Percentiles rank a stretch among this genome's conserved stretches.
phyloP scores from a whole-genome alignment of 2,888 invertebrate genomes.

The Drosophila meridiana region DNA sequence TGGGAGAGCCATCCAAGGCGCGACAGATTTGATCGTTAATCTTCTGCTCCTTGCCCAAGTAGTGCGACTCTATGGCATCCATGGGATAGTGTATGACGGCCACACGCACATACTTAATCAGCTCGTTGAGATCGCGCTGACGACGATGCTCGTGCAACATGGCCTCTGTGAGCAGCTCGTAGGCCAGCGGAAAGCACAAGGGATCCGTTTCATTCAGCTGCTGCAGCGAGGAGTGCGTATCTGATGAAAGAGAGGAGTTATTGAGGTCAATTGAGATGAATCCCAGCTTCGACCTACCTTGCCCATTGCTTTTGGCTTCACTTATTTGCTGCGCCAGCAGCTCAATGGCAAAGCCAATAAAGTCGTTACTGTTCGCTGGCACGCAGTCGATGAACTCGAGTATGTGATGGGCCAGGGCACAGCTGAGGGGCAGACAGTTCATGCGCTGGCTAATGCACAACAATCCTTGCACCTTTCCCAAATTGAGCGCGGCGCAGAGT shows the following conservation, averaged over 20 bases:
- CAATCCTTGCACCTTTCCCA: slow-evolving; percentile 76
- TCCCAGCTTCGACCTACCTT: slow-evolving; percentile 32
- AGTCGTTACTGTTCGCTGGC: slow-evolving; percentile 69
- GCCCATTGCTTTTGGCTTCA: slow-evolving; percentile 50
- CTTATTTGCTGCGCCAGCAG: slow-evolving; percentile 82
- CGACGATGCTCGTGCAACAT: slow-evolving; percentile 60
- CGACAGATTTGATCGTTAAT: slow-evolving; percentile 79
- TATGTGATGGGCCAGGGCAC: slow-evolving; percentile 79
- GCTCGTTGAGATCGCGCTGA: slow-evolving; percentile 76
- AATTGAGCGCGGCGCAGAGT: slow-evolving; percentile 69
- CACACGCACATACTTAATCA: slow-evolving; percentile 81
- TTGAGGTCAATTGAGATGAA: neutral
- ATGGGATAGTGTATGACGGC: slow-evolving; percentile 73
- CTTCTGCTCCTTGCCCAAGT: slow-evolving; percentile 57
- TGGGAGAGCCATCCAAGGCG: slow-evolving; percentile 63
- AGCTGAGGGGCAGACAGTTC: slow-evolving; percentile 80
- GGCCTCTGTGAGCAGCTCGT: slow-evolving; percentile 77
- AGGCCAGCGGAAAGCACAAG: slow-evolving; percentile 78
- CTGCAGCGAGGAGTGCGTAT: slow-evolving; percentile 55
- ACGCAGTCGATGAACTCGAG: slow-evolving; percentile 75
- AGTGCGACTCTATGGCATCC: slow-evolving; percentile 69
- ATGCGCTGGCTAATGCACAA: slow-evolving; percentile 74
- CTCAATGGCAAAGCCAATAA: slow-evolving; percentile 79
- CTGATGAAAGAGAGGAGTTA: slow-evolving; percentile 13
- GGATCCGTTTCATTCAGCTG: slow-evolving; percentile 72